These are phyloP conservation scores for Brachypodius melanocephalos DNA, from an alignment of 2,113 vertebrate species.

Conservation along the genomic window DNA sequence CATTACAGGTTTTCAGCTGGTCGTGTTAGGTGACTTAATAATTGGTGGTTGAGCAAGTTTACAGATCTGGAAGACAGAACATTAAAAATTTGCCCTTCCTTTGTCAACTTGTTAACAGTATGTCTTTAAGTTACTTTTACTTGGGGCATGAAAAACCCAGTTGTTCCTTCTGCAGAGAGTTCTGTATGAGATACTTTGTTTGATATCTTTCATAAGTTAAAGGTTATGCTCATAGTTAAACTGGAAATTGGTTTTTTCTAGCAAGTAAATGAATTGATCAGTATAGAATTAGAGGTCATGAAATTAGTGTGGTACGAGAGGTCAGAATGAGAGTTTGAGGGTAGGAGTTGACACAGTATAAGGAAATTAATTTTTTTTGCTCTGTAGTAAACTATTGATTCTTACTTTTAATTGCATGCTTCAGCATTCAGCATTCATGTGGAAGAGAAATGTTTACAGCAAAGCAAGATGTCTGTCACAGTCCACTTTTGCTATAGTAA, in stretches of 20 bases:
- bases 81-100: conserved; percentile 17
- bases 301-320: not conserved
- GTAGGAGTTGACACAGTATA: not conserved
- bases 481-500: not conserved
- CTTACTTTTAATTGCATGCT: not conserved
- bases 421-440: not conserved
- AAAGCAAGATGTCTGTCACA: not conserved
- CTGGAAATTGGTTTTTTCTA: conserved; percentile 32
- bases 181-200: conserved; percentile 15
- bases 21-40: not conserved
- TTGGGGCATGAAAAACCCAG: not conserved
- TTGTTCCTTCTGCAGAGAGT: not conserved
- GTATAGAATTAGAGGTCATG: not conserved
- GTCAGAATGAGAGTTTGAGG: not conserved
- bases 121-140: conserved; percentile 7
- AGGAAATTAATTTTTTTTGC: not conserved
- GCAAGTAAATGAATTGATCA: conserved; percentile 31
- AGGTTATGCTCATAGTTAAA: conserved; percentile 20
- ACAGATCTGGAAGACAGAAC: not conserved
- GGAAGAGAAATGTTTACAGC: not conserved
- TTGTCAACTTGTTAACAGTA: conserved; percentile 8
- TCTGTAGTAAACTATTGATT: not conserved
- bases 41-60: not conserved
- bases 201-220: conserved; percentile 36
- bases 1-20: not conserved